These are phyloP conservation scores for Isichthys henryi DNA, from an alignment of 2,113 vertebrate species.

Conservation along the genomic window DNA sequence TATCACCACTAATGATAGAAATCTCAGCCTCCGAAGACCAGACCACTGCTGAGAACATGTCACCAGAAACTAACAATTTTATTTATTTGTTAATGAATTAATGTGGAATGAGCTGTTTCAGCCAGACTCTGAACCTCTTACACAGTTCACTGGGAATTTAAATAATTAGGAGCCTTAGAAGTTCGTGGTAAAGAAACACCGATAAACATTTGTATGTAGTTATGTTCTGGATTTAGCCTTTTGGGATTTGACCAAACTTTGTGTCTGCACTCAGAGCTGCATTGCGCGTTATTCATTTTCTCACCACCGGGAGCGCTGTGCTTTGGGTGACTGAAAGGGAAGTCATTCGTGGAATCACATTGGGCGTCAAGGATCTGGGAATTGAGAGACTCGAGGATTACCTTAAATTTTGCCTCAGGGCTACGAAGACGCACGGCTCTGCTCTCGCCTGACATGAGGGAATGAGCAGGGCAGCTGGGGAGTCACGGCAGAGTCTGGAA, in stretches of 20 bases:
- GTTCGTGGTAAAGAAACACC: neutral
- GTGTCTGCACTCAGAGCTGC: neutral
- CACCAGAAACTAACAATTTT: neutral
- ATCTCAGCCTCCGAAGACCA: neutral
- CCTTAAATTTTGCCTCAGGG: neutral
- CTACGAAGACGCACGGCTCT: neutral
- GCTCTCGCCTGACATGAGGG: neutral
- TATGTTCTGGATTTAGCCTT: neutral
- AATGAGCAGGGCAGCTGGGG: neutral
- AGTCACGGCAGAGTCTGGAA: neutral
- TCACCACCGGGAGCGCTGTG: slow-evolving; percentile 31
- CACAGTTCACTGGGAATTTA: neutral
- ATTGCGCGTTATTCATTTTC: slow-evolving; percentile 8
- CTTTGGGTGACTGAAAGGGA: slow-evolving; percentile 23
- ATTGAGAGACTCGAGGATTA: neutral
- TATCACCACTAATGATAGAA: no score
- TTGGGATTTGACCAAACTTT: neutral
- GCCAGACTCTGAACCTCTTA: neutral
- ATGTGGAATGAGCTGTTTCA: neutral
- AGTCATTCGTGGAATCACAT: slow-evolving; percentile 15
- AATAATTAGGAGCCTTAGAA: neutral
- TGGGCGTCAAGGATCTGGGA: neutral
- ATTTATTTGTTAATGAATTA: neutral
- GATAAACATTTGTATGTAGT: neutral
- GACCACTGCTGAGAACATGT: neutral